Evolutionary conservation across 2,113 vertebrate species (phyloP).

Genomic region (Plotosus lineatus): DNA sequence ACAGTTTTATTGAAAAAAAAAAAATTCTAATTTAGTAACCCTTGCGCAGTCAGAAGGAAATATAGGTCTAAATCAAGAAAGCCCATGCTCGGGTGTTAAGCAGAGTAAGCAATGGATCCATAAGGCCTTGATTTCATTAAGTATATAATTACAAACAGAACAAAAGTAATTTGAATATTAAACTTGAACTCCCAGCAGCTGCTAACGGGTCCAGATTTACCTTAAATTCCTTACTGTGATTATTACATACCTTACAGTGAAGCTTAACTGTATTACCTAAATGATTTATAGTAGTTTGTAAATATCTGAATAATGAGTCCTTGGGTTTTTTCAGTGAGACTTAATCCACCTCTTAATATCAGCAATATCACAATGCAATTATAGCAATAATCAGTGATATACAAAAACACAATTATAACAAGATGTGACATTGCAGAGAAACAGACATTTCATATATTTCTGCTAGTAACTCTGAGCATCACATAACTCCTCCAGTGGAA

Average conservation of each 20-base stretch:
- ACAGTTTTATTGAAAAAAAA: constrained; percentile 47
- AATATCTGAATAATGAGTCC: background rate
- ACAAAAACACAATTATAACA: no score
- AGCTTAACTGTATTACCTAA: background rate
- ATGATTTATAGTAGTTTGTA: background rate
- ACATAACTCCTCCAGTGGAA: no score
- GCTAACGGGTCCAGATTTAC: background rate
- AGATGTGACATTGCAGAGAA: no score
- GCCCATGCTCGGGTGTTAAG: constrained; percentile 62
- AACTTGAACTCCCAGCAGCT: background rate
- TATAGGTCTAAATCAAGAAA: constrained; percentile 62
- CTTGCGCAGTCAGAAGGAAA: constrained; percentile 55
- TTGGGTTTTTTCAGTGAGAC: background rate
- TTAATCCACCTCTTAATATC: no score
- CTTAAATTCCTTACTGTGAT: background rate
- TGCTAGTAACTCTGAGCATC: no score
- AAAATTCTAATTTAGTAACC: constrained; percentile 62
- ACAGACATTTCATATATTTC: no score
- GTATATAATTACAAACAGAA: background rate
- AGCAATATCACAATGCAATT: no score
- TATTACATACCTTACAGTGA: background rate
- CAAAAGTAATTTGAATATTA: background rate
- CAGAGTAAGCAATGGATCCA: constrained; percentile 42
- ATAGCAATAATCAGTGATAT: no score
- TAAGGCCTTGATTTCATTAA: constrained; percentile 46